Conservation (phyloP, 2,113 vertebrate genomes). For the Cacatua alba region DNA sequence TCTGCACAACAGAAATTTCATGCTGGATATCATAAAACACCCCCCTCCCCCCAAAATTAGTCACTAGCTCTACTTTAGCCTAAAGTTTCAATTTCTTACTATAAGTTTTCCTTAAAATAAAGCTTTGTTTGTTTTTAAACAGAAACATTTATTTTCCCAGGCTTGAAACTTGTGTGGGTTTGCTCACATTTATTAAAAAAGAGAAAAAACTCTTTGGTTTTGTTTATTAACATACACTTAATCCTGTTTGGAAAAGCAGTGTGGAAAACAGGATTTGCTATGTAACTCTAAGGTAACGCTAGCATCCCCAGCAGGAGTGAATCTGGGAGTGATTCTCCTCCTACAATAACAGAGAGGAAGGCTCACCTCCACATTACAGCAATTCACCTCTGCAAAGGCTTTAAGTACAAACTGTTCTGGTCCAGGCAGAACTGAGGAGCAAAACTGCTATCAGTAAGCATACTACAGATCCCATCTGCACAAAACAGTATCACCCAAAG, state of each 20-base stretch:
- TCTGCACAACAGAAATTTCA: neutral
- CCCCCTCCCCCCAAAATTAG: neutral
- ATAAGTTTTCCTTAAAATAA: neutral
- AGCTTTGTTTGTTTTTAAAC: neutral
- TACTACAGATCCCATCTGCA: neutral
- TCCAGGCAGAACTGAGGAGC: neutral
- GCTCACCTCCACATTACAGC: neutral
- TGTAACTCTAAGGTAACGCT: neutral
- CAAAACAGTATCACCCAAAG: neutral
- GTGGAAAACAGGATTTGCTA: neutral
- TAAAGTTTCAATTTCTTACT: neutral
- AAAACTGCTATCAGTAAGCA: neutral
- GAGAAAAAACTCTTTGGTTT: neutral
- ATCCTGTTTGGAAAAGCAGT: neutral
- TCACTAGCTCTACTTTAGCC: neutral
- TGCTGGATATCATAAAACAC: neutral
- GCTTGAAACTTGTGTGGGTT: neutral
- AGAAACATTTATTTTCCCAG: neutral
- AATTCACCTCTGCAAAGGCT: neutral
- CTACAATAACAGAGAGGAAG: neutral
- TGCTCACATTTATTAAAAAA: neutral
- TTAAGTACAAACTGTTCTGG: neutral
- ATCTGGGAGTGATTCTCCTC: neutral
- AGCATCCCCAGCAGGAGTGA: neutral
- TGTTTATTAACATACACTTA: neutral